Evolutionary conservation across 2,888 invertebrate species (phyloP).

Genomic region (Eupeodes latifasciatus): DNA sequence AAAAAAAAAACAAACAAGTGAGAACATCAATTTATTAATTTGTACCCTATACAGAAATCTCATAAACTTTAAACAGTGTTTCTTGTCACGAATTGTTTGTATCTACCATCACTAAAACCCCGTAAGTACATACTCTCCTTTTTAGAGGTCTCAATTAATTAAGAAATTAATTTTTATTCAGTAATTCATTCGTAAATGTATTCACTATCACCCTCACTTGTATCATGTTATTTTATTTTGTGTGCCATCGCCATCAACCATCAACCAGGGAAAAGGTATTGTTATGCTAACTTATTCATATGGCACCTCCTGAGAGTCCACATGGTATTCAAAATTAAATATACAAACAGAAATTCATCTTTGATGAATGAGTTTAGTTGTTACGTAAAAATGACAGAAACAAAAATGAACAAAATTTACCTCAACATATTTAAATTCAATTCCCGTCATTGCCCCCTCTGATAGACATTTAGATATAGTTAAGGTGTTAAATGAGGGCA

Average conservation of each 20-base stretch:
- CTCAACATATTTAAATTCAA: slow-evolving; percentile 69
- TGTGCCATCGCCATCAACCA: slow-evolving; percentile 42
- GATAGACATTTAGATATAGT: slow-evolving; percentile 21
- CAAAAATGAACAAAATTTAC: slow-evolving; percentile 37
- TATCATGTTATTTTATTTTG: background rate
- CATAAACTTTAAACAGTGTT: background rate
- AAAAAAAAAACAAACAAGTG: too few relatives aligned
- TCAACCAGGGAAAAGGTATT: slow-evolving; percentile 41
- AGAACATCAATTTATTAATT: background rate
- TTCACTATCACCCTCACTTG: slow-evolving; percentile 26
- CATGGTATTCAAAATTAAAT: slow-evolving; percentile 3
- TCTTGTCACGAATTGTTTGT: background rate
- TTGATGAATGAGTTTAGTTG: slow-evolving; percentile 62
- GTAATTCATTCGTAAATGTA: slow-evolving; percentile 24
- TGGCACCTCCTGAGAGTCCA: slow-evolving; percentile 16
- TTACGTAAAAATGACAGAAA: slow-evolving; percentile 21
- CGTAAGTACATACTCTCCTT: background rate
- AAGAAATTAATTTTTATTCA: slow-evolving; percentile 36
- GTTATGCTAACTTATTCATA: slow-evolving; percentile 36
- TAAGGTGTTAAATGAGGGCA: slow-evolving; percentile 73
- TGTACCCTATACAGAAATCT: background rate
- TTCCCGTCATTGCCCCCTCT: slow-evolving; percentile 51
- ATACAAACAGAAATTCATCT: slow-evolving; percentile 23
- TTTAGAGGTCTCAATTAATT: slow-evolving; percentile 68
- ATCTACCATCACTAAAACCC: background rate